Base-by-base conservation (phyloP, 2,888 invertebrate genomes). In the Athalia circularis region DNA sequence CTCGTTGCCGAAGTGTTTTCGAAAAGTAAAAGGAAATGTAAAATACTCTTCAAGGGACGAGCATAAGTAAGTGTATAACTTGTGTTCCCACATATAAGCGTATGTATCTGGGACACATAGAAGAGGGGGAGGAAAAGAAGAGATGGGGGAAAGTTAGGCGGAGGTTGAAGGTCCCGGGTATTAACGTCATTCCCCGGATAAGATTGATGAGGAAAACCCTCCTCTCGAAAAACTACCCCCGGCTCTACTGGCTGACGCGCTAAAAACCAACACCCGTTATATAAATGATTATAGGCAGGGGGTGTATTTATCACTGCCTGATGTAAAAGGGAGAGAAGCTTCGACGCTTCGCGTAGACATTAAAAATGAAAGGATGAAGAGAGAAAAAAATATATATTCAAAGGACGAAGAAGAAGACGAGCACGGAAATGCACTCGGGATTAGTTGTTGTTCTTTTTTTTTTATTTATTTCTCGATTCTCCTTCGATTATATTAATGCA, bases 161-260 rank as follows among this genome's bases (percentile, higher is more conserved):
- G 52, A 72, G 72, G 72, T 59, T 72, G 72, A 57, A 59, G 72
- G 72, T 57, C 59, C 47, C 59, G 72, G 86, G 88, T 87, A 88
- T 88, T 88, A 88, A 85, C 87, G 87, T 88, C 88, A 87, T 87
- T 84, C 86, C 85, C 83, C 85, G 86, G 83, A 84, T 87, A 88
- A 88, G 88, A 88, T 88, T 88, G 88, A 88, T 88, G 88, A 84
- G 83, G 83, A 83, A 64, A 70, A 52, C 68, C 78, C 75, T 77
- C 72, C 65, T 47, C 48, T 43, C 45, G 15, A 72, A 72, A 72
- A 72, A 72, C 72, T 72, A 72, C 72, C 72, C 72, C 72, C 45
- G 47, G 72, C 59, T 29, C 29, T 29, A 29, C 29, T 59, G 15
- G 72, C 59, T 72, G 72, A 64, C 52, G 61, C 75, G 75, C 75